Evolutionary conservation across 2,113 vertebrate genomes (phyloP).

Genomic region (Thymallus thymallus): DNA sequence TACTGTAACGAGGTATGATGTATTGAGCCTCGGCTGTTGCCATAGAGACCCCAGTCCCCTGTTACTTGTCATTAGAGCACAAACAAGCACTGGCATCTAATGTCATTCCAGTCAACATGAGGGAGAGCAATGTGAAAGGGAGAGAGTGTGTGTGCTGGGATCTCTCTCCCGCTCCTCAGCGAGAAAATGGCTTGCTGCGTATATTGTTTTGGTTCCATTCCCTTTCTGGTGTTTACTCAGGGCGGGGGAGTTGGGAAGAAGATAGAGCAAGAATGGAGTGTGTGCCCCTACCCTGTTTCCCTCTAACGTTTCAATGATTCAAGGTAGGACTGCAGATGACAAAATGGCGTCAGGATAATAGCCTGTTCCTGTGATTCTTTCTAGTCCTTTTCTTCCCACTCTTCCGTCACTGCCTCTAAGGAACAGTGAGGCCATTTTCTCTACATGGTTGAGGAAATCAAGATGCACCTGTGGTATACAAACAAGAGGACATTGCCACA

Average conservation of each 20-base stretch:
- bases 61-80: conserved; percentile 86
- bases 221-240: neutral
- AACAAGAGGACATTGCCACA: neutral
- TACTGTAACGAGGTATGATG: conserved; percentile 85
- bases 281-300: conserved; percentile 20
- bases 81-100: conserved; percentile 81
- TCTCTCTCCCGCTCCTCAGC: conserved; percentile 42
- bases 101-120: conserved; percentile 82
- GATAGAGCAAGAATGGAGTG: conserved; percentile 28
- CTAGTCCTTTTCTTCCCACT: conserved; percentile 4
- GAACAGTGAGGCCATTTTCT: conserved; percentile 4
- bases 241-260: conserved; percentile 37
- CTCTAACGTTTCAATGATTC: conserved; percentile 49
- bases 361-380: conserved; percentile 33
- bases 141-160: conserved; percentile 36
- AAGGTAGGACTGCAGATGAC: conserved; percentile 53
- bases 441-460: neutral
- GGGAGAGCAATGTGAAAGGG: conserved; percentile 63
- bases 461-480: neutral
- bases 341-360: conserved; percentile 60
- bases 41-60: conserved; percentile 83
- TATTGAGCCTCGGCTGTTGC: conserved; percentile 84
- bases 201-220: conserved; percentile 38
- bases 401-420: conserved; percentile 6
- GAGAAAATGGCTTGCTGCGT: conserved; percentile 43